A percentile compares a stretch with the other conserved stretches of the same genome.
Evolutionary conservation across 2,888 invertebrate species (phyloP).

Genomic region (Netelia fuscicornis): DNA sequence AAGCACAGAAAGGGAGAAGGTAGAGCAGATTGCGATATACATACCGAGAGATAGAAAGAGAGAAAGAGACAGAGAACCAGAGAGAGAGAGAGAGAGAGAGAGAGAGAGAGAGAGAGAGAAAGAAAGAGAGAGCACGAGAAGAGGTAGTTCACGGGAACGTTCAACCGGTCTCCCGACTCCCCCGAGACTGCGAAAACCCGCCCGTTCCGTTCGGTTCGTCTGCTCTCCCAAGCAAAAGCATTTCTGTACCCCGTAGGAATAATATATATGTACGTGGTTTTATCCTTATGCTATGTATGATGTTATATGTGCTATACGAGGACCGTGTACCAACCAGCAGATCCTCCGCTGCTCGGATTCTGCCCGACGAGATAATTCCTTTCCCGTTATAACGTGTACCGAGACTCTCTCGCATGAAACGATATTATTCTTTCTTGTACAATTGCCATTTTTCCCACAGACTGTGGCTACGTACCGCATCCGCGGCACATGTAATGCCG

Average conservation of each 20-base stretch:
- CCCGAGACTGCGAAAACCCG: slow-evolving; percentile 63
- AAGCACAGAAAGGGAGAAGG: slow-evolving; percentile 43
- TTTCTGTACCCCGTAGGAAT: slow-evolving; percentile 40
- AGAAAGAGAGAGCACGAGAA: not conserved
- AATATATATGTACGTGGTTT: slow-evolving; percentile 24
- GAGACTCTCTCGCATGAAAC: slow-evolving; percentile 25
- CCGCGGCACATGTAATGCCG: not conserved
- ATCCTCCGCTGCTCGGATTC: slow-evolving; percentile 44
- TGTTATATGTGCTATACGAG: slow-evolving; percentile 19
- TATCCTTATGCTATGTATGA: slow-evolving; percentile 25
- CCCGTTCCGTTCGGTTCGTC: slow-evolving; percentile 49
- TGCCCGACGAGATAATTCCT: slow-evolving; percentile 63
- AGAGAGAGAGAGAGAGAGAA: slow-evolving; percentile 20
- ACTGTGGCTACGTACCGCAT: slow-evolving; percentile 1
- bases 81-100: slow-evolving; percentile 3
- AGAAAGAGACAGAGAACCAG: too few relatives aligned
- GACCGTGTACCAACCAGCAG: slow-evolving; percentile 7
- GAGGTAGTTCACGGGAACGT: slow-evolving; percentile 59
- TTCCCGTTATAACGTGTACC: slow-evolving; percentile 56
- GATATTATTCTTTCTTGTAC: slow-evolving; percentile 43
- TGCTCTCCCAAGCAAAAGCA: slow-evolving; percentile 40
- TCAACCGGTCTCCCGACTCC: slow-evolving; percentile 67
- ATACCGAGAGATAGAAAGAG: not conserved
- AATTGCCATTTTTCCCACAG: slow-evolving; percentile 30
- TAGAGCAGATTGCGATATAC: slow-evolving; percentile 16